Base-by-base conservation (phyloP, 2,113 vertebrate species). In the Egretta garzetta region DNA sequence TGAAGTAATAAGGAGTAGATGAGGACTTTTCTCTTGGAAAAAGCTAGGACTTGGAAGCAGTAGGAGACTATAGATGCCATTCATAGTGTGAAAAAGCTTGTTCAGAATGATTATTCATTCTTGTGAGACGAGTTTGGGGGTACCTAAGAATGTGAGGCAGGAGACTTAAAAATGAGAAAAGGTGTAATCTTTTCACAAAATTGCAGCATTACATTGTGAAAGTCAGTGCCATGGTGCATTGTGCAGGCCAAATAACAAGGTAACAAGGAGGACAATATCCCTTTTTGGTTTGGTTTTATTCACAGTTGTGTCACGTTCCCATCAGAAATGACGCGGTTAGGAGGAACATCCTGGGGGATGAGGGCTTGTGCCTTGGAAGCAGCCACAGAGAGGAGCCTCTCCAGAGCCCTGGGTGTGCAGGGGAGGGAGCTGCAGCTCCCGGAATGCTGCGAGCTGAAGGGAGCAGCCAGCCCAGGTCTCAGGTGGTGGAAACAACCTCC, bases 401-500 rank as follows among this genome's bases (percentile, higher is more conserved):
- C 52, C 0, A 0, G 39, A n/a, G 19, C 17, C 12, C 37, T 17
- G 41, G 8, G 10, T 60, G n/a, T 1, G 2, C 11, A 79, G n/a
- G 27, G 41, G 24, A 60, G 23, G 49, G 52, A 75, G 52, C 41
- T 72, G 59, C 35, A 88, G 68, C 19, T 72, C 28, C 62, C 33
- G 79, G 33, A 80, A 35, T 35, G 45, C 77, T 80, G 32, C 0
- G 0, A 75, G 75, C 45, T 47, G 67, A 66, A 75, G 32, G n/a
- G 39, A 52, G 33, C 27, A 41, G 56, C 52, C 45, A 58, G 55
- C 60, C 70, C 18, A 21, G 67, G 47, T 9, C 39, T 56, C 55
- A 6, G 37, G 17, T 18, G 22, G 33, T 18, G 8, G 33, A 62
- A 80, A 14, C 20, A 17, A 23, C n/a, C 66, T 76, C 30, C 33